Conservation (phyloP, 2,113 vertebrate genomes). For the Melierax canorus region DNA sequence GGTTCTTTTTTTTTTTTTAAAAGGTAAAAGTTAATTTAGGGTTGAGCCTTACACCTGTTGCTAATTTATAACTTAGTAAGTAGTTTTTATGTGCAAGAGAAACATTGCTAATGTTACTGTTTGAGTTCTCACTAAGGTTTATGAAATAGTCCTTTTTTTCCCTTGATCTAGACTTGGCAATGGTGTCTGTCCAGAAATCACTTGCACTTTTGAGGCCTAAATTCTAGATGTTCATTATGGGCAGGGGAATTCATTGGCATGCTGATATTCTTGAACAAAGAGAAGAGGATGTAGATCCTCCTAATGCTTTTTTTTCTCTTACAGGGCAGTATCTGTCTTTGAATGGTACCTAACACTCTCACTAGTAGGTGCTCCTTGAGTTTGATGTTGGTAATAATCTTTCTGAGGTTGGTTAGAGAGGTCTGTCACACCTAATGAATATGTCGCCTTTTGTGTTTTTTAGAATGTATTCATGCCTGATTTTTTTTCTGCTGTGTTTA, state of each 20-base stretch:
- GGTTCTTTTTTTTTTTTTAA: not conserved
- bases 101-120: not conserved
- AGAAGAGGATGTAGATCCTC: not conserved
- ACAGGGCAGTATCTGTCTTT: not conserved
- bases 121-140: not conserved
- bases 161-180: not conserved
- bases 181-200: not conserved
- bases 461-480: not conserved
- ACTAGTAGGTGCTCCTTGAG: not conserved
- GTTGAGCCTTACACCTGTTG: not conserved
- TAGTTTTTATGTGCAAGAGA: not conserved
- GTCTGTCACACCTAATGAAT: not conserved
- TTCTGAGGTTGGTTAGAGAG: not conserved
- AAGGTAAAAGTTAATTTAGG: not conserved
- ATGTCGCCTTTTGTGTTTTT: not conserved
- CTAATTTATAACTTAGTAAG: not conserved
- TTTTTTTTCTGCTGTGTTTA: not conserved
- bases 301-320: not conserved
- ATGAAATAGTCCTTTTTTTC: not conserved
- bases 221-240: not conserved
- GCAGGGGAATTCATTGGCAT: rapidly evolving
- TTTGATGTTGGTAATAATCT: not conserved
- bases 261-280: not conserved
- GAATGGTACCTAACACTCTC: not conserved
- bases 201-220: not conserved